Evolutionary conservation across 2,113 vertebrate species (phyloP), one percentile per base, ranked within the genome.

Genomic region (Podilymbus podiceps): DNA sequence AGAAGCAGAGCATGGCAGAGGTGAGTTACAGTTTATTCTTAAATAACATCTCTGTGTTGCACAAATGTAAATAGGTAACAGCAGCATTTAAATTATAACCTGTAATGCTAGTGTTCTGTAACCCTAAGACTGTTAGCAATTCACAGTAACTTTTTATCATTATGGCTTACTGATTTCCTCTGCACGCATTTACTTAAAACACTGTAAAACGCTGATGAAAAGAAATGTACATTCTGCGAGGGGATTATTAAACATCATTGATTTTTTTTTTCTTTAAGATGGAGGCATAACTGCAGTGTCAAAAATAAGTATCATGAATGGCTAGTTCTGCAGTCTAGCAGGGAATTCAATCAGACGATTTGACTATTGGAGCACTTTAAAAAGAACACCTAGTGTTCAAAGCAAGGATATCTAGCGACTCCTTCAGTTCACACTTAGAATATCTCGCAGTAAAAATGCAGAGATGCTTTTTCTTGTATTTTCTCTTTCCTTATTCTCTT

Each of bases 371-470:
- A 98, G 94, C 95, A 96, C 98, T 98, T 95, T 94, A 82, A 97
- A 96, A 96, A 95, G 90, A 97, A 90, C 53, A 96, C 93, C 96
- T 95, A 96, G 90, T 88, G 93, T 80, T 97, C 95, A 97, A 98
- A 98, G 72, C 94, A 98, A 98, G 97, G 98, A 95, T 96, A 98
- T 98, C 97, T 98, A 98, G 98, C 98, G 98, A 98, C 98, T 98
- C 98, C 98, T 98, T 98, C 98, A 98, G 98, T 97, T 97, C 97
- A 85, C 62, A 90, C 90, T 96, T 94, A 97, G 96, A 97, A 98
- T 96, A 92, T 91, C 94, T 97, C 76, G 77, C 86, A 64, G 63
- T 76, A 66, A 96, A 92, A 93, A 93, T 50, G 63, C 68, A 95
- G 60, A 94, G 25, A 90, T 79, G 64, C 27, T 88, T 73, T 94